Base-by-base conservation (phyloP, 2,888 invertebrate species). In the Dasypogon diadema region DNA sequence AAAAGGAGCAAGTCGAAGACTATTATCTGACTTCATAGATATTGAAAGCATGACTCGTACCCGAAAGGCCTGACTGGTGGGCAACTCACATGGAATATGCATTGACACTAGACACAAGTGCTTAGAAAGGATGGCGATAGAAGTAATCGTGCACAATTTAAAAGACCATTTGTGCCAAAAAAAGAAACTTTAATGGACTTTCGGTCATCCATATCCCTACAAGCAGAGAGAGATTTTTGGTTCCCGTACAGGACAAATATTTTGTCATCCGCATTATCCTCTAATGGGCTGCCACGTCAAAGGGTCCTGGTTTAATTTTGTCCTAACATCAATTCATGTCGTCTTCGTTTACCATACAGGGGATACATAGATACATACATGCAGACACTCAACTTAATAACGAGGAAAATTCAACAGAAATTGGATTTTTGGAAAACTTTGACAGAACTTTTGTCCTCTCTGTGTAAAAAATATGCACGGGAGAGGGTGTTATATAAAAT, bases 251-350 rank as follows among this genome's bases (percentile, higher is more conserved):
- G 65, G 65, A 65, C 65, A 65, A 65, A 65, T 65, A 65, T 65
- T 65, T 46, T 65, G 65, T 42, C 65, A 24, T 46, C 65, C 65
- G 24, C 46, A 46, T 65, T 65, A 65, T 65, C 26, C 65, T 37
- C 24, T 65, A 65, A 65, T 65, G 65, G 65, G 65, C 65, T 65
- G 48, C 65, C 65, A 65, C 65, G 65, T 65, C 65, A 65, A 65
- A 65, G 65, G 46, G 48, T 65, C 48, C 48, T n/a, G 24, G 46
- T 65, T 65, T 65, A 46, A 65, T 65, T 65, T 65, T 6, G 48
- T 48, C n/a, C 48, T 65, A 51, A 65, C 65, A 65, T 65, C 65
- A 42, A 65, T 65, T 65, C 16, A 22, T 48, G 46, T 26, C 63
- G 46, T 18, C 42, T 34, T 34, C 14, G n/a, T n/a, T n/a, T n/a